Percentiles rank a stretch among this genome's conserved stretches.
phyloP scores from a whole-genome alignment of 2,888 invertebrate species.

The Thecocarcelia acutangulata region DNA sequence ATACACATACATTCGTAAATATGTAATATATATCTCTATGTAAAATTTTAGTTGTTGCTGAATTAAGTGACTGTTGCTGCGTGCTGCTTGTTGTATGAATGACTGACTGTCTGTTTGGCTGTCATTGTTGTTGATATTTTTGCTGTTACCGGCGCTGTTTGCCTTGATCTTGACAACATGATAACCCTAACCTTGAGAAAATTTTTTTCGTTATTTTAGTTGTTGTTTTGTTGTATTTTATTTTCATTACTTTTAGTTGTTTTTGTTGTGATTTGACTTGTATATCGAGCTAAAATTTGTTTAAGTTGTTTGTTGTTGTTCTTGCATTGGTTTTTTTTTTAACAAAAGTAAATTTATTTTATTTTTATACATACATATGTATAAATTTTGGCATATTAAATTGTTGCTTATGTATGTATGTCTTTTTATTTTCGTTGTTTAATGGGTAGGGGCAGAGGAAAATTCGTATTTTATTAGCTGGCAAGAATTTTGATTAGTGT shows the following conservation, averaged over 20 bases:
- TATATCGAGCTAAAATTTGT: conserved; percentile 24
- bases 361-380: conserved; percentile 14
- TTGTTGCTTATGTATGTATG: not conserved
- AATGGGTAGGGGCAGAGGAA: not conserved
- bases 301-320: conserved; percentile 31
- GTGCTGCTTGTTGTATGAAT: not conserved
- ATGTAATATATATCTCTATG: not conserved
- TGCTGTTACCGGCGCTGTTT: conserved; percentile 68
- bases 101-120: conserved; percentile 8
- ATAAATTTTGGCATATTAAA: conserved; percentile 43
- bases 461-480: not conserved
- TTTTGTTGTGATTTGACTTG: conserved; percentile 37
- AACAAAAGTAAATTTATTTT: conserved; percentile 20
- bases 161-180: conserved; percentile 80
- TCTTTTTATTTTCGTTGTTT: not conserved
- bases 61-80: conserved; percentile 33
- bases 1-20: no score
- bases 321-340: conserved; percentile 34
- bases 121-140: conserved; percentile 45
- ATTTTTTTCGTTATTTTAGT: conserved; percentile 54
- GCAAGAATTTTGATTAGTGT: no score
- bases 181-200: conserved; percentile 77
- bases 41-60: conserved; percentile 5
- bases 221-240: conserved; percentile 72
- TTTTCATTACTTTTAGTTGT: conserved; percentile 37